Percentiles rank a stretch among this genome's conserved stretches.
phyloP scores from a whole-genome alignment of 2,797 vertebrate genomes.

The Rhinella marina region DNA sequence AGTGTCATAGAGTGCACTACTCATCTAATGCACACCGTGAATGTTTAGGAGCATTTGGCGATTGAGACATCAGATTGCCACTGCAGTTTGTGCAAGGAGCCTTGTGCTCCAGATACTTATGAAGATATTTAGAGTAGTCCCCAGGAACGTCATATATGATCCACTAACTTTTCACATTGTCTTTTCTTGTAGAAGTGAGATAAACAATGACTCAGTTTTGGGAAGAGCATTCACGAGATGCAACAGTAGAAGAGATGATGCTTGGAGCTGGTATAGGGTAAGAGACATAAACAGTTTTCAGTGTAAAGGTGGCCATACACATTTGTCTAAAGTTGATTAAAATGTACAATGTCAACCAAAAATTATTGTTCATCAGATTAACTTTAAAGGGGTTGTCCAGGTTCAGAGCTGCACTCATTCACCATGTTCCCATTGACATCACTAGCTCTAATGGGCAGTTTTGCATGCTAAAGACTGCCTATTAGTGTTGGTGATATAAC shows the following conservation, averaged over 20 bases:
- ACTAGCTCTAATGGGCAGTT: no score
- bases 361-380: no score
- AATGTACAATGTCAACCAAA: no score
- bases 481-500: no score
- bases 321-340: no score
- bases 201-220: constrained; percentile 79
- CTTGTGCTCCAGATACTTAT: neutral
- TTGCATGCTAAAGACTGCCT: no score
- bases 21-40: neutral
- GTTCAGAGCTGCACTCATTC: no score
- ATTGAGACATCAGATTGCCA: neutral
- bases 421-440: no score
- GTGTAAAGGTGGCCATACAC: neutral
- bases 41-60: neutral
- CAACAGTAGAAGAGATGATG: constrained; percentile 87
- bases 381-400: no score
- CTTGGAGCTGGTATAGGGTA: constrained; percentile 86
- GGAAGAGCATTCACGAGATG: constrained; percentile 78
- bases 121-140: neutral
- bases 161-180: neutral
- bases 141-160: neutral
- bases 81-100: neutral
- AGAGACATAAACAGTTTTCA: constrained; percentile 50
- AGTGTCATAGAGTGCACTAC: neutral
- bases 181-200: constrained; percentile 40